A percentile compares a stretch with the other conserved stretches of the same genome.
Conservation (phyloP, 2,113 vertebrate species). For the Hydrolagus affinis region DNA sequence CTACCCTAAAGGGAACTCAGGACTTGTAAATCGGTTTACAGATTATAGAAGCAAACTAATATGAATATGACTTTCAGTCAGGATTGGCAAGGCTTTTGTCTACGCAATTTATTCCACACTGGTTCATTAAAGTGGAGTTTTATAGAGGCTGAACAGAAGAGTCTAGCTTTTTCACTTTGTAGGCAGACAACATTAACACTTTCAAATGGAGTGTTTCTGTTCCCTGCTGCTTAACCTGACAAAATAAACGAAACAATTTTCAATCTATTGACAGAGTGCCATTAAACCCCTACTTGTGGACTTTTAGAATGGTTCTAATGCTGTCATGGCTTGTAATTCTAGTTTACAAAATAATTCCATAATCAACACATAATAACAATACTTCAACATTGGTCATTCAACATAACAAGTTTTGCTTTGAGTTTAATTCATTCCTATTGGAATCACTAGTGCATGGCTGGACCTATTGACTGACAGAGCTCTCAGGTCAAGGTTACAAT, state of each 20-base stretch:
- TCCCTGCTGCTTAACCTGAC: slow-evolving; percentile 29
- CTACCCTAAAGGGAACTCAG: too few species aligned
- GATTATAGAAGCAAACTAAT: neutral
- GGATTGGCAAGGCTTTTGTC: neutral
- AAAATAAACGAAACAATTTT: slow-evolving; percentile 8
- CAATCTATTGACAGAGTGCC: slow-evolving; percentile 19
- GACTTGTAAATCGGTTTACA: neutral
- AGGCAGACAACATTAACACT: slow-evolving; percentile 21
- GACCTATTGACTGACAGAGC: neutral
- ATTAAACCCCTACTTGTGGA: slow-evolving; percentile 17
- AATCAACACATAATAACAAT: neutral
- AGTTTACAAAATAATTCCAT: neutral
- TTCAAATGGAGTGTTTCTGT: neutral
- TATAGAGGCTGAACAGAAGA: slow-evolving; percentile 10
- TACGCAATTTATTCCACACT: neutral
- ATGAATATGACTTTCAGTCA: neutral
- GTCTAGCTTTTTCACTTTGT: neutral
- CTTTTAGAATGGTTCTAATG: slow-evolving; percentile 21
- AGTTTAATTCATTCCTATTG: neutral
- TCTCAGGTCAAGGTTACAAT: neutral
- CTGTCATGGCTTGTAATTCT: neutral
- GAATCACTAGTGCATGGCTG: neutral
- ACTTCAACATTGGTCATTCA: neutral
- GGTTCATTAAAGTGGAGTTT: neutral
- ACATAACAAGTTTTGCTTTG: neutral